Evolutionary conservation across 2,797 vertebrate species (phyloP), one percentile per base, ranked within the genome.

Genomic region (Schizopygopsis pylzovi): DNA sequence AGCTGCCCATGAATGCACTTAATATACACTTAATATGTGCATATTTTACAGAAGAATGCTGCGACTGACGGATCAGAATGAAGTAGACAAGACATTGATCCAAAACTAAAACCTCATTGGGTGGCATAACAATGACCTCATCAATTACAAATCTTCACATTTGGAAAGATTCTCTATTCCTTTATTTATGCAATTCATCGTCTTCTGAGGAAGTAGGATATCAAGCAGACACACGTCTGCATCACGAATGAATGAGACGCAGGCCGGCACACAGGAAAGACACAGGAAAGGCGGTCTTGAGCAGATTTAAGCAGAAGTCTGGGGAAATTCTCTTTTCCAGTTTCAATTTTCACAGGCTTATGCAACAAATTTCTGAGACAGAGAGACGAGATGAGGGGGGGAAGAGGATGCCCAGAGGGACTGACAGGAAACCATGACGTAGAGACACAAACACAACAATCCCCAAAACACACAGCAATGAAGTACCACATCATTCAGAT

Each of bases 361-460:
- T 80, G 41, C 13, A 63, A 73, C 33, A 80, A 37, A 5, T 7
- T 52, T 81, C 15, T 61, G 16, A 84, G 67, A 63, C 39, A 3
- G 9, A 61, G 86, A 81, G 88, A 85, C 37, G 87, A 54, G 88
- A 85, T 73, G 79, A 85, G 49, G 0, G 0, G 15, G 73, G 25
- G n/a, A 22, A 28, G 75, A 86, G 16, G 70, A 59, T 73, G 73
- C 49, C 41, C 18, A 37, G 37, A 43, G 12, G 56, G 4, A 18
- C n/a, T 47, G 63, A 84, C 84, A 83, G 83, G 90, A 90, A 91
- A 86, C 79, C 47, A 68, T 16, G 33, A 83, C 41, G 52, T 20
- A 71, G 52, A 83, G 63, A 43, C 20, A 43, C 56, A 77, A 56
- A 79, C 49, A 82, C 33, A n/a, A 77, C 37, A 82, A 68, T 67